Evolutionary conservation across 2,113 vertebrate genomes (phyloP), one percentile per base, ranked within the genome.

Genomic region (Macquaria ambigua): DNA sequence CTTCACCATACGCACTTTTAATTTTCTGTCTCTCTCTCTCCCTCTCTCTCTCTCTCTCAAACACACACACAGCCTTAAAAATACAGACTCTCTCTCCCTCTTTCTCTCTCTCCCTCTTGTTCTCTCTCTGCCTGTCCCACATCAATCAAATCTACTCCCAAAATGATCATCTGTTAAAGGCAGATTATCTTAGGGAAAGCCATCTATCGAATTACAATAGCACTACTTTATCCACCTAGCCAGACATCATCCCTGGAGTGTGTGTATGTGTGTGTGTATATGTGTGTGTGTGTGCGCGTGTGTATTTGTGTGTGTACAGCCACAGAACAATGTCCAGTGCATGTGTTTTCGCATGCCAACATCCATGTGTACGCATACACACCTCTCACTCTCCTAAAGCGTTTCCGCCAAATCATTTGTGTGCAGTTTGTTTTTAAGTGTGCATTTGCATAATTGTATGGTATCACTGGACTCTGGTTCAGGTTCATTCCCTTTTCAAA

Each of bases 181-280:
- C 89, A 95, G 94, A 95, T 96, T 95, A 96, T 95, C 91, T 95
- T 90, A 93, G 93, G 92, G 87, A 94, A 94, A 95, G 91, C 92
- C 94, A 95, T 96, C 95, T 95, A 95, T 95, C 85, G 90, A 96
- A 96, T 96, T 96, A 95, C 95, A 96, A 95, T 94, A 95, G 92
- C 92, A 93, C 90, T 95, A 95, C 93, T 94, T 95, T 93, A 95
- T 95, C 93, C 94, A 94, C 92, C 94, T 92, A 93, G 88, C 93
- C 92, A 93, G 92, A 93, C 93, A 92, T 94, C 93, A 94, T 95
- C 93, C 91, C 93, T 78, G 80, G 92, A 87, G 93, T 93, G 93
- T 87, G 92, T 84, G 87, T 87, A 11, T 77, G 15, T 80, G 67
- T 79, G 68, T 74, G 25, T 71, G 28, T 79, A 48, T 79, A 48